Conservation (phyloP, 2,113 vertebrate genomes). For the Fulmarus glacialis region DNA sequence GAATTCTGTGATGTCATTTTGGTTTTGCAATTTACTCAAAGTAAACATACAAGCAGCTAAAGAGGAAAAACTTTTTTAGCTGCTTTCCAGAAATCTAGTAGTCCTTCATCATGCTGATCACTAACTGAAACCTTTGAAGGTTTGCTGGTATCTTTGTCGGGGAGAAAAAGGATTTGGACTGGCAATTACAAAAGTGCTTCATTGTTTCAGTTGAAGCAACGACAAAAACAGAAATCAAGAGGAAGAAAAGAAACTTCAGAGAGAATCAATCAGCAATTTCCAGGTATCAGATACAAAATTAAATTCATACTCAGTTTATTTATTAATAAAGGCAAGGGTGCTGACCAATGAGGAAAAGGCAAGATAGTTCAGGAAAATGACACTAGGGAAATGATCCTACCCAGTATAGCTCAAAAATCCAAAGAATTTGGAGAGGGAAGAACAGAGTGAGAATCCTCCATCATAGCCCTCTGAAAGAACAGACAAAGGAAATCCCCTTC, state of each 20-base stretch:
- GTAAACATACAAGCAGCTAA: neutral
- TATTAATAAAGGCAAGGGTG: neutral
- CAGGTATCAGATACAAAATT: neutral
- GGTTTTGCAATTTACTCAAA: neutral
- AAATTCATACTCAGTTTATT: neutral
- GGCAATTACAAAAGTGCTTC: neutral
- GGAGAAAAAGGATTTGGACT: neutral
- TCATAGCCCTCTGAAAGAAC: neutral
- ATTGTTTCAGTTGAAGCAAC: neutral
- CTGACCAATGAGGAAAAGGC: neutral
- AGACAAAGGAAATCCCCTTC: neutral
- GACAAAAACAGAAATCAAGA: neutral
- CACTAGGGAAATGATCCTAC: neutral
- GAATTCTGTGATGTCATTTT: neutral
- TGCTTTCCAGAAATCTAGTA: neutral
- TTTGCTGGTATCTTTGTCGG: neutral
- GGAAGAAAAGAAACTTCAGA: neutral
- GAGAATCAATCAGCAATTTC: neutral
- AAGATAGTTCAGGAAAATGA: neutral
- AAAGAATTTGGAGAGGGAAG: accelerated
- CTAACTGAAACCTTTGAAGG: neutral
- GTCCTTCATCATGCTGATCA: neutral
- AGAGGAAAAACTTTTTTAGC: neutral
- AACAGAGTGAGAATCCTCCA: neutral
- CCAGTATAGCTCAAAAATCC: neutral